phyloP scores from a whole-genome alignment of 2,797 vertebrate genomes.

The Knipowitschia caucasica region DNA sequence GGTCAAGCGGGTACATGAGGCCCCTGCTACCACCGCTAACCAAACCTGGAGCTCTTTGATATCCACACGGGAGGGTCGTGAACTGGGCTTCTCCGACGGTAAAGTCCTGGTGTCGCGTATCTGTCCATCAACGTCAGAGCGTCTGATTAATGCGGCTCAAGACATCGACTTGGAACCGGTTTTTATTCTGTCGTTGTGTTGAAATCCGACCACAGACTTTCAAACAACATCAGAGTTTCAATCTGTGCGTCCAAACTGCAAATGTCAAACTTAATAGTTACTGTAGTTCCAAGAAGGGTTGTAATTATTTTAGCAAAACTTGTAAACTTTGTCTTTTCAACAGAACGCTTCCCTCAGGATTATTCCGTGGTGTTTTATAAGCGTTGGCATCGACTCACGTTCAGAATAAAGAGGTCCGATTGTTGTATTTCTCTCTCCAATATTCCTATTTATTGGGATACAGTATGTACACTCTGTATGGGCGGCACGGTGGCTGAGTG shows the following conservation, averaged over 20 bases:
- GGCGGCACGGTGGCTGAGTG: no score
- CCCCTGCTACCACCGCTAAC: neutral
- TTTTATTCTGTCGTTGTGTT: conserved; percentile 32
- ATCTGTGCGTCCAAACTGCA: conserved; percentile 16
- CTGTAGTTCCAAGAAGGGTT: neutral
- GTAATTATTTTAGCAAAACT: conserved; percentile 15
- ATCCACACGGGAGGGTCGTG: neutral
- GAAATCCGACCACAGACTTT: conserved; percentile 26
- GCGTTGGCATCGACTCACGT: no score
- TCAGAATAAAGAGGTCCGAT: no score
- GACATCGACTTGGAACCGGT: conserved; percentile 34
- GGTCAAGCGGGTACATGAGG: conserved; percentile 4
- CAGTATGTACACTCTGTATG: no score
- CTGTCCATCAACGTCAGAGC: neutral
- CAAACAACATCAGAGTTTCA: conserved; percentile 35
- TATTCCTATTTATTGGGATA: no score
- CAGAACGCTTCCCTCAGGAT: conserved; percentile 13
- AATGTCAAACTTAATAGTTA: conserved; percentile 25
- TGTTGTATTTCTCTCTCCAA: no score
- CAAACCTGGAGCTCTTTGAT: neutral
- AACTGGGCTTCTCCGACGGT: neutral
- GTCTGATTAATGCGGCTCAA: neutral
- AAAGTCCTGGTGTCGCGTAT: neutral
- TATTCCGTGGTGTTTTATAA: no score
- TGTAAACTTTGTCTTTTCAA: conserved; percentile 25